Conservation (phyloP, 2,888 invertebrate species). For the Diogma glabrata region DNA sequence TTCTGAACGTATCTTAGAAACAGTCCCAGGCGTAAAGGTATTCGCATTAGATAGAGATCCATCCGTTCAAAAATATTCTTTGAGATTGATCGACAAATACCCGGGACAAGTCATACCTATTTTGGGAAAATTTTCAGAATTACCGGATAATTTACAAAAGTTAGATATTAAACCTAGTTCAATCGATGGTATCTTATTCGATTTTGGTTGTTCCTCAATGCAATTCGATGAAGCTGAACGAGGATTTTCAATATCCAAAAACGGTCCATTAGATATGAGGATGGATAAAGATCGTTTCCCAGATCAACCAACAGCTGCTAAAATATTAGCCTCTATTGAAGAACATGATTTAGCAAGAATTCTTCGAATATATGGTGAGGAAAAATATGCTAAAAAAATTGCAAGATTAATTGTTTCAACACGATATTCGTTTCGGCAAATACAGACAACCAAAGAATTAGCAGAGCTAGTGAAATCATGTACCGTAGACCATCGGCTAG, state of each 20-base stretch:
- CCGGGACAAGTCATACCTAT: slow-evolving; percentile 66
- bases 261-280: slow-evolving; percentile 90
- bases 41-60: slow-evolving; percentile 86
- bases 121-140: slow-evolving; percentile 77
- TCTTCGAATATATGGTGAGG: slow-evolving; percentile 86
- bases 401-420: slow-evolving; percentile 79
- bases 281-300: slow-evolving; percentile 73
- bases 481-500: slow-evolving; percentile 43
- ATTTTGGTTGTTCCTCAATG: slow-evolving; percentile 93
- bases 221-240: slow-evolving; percentile 72
- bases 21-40: slow-evolving; percentile 50
- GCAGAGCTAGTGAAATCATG: slow-evolving; percentile 57
- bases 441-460: slow-evolving; percentile 73
- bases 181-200: slow-evolving; percentile 81
- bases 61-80: slow-evolving; percentile 55
- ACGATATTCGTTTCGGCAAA: slow-evolving; percentile 58
- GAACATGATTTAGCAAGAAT: slow-evolving; percentile 71
- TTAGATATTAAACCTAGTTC: slow-evolving; percentile 48
- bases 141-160: slow-evolving; percentile 52
- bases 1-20: slow-evolving; percentile 57
- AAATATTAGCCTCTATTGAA: slow-evolving; percentile 68
- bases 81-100: slow-evolving; percentile 50
- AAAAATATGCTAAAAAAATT: slow-evolving; percentile 73
- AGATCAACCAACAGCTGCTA: slow-evolving; percentile 69
- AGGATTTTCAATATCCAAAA: slow-evolving; percentile 74